Percentiles rank a stretch among this genome's conserved stretches.
These are phyloP conservation scores for Drosophila bifasciata DNA, from an alignment of 1,140 invertebrate species.

Conservation along the genomic window DNA sequence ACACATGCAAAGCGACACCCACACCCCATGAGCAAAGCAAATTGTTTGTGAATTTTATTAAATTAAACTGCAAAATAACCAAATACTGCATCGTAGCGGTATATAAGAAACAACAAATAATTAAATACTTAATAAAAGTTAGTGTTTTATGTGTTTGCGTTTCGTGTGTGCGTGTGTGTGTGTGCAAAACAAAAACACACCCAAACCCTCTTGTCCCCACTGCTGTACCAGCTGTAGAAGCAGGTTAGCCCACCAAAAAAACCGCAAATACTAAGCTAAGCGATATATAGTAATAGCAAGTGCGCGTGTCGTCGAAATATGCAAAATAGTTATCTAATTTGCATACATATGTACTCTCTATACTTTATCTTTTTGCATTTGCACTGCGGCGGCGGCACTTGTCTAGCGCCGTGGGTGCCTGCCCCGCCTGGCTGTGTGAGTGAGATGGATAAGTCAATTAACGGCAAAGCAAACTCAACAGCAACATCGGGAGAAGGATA, in stretches of 20 bases:
- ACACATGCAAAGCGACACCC: background rate
- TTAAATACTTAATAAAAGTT: slow-evolving; percentile 20
- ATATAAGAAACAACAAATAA: too few relatives aligned
- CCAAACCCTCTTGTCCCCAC: slow-evolving; percentile 10
- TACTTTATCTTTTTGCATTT: background rate
- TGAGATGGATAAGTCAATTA: too few relatives aligned
- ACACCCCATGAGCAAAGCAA: slow-evolving; percentile 16
- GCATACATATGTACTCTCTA: slow-evolving; percentile 4
- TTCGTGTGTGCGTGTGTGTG: slow-evolving; percentile 5
- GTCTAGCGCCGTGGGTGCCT: too few relatives aligned
- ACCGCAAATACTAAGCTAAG: slow-evolving; percentile 3
- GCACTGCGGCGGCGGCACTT: too few relatives aligned
- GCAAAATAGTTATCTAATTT: slow-evolving; percentile 2
- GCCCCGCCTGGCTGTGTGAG: too few relatives aligned
- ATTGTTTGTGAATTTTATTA: slow-evolving; percentile 1
- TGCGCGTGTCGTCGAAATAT: slow-evolving; percentile 12
- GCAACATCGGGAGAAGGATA: too few relatives aligned
- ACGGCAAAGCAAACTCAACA: too few relatives aligned
- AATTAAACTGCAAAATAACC: slow-evolving; percentile 6
- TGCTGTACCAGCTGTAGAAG: too few relatives aligned
- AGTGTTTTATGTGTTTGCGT: background rate
- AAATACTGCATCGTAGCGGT: background rate
- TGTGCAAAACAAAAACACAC: slow-evolving; percentile 48
- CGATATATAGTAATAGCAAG: slow-evolving; percentile 38
- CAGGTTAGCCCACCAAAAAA: too few relatives aligned